These are phyloP conservation scores for Chiloscyllium punctatum DNA, from an alignment of 2,797 vertebrate genomes.

Conservation along the genomic window DNA sequence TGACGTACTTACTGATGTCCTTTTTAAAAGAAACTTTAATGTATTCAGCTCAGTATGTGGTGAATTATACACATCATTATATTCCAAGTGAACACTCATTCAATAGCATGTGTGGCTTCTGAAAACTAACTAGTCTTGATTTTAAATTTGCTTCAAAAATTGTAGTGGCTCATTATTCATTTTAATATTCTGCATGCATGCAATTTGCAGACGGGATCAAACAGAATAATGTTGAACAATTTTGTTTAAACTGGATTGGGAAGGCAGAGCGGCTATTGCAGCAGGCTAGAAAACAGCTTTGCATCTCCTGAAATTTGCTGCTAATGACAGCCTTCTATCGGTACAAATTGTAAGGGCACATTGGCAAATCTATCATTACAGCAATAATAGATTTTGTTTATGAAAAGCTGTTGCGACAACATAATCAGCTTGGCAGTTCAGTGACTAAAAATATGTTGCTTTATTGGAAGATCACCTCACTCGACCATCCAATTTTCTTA, in stretches of 20 bases:
- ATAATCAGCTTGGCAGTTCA: background rate
- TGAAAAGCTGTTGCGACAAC: background rate
- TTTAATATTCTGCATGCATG: background rate
- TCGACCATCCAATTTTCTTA: background rate
- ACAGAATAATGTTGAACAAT: background rate
- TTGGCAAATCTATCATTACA: slow-evolving; percentile 3
- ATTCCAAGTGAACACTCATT: background rate
- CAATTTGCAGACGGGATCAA: background rate
- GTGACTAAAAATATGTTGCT: background rate
- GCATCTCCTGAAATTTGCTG: background rate
- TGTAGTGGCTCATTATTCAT: background rate
- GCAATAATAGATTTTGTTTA: background rate
- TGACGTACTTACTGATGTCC: background rate
- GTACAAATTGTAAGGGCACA: background rate
- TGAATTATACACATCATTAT: background rate
- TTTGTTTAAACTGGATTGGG: background rate
- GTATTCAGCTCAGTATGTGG: background rate
- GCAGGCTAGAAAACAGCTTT: background rate
- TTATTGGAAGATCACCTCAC: background rate
- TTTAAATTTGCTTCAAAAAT: slow-evolving; percentile 9
- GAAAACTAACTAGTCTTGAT: too few relatives aligned
- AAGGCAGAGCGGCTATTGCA: background rate
- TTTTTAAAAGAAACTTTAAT: background rate
- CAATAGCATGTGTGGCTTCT: background rate
- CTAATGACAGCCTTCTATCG: background rate